phyloP scores from a whole-genome alignment of 2,113 vertebrate species.

The Ammodytes marinus region DNA sequence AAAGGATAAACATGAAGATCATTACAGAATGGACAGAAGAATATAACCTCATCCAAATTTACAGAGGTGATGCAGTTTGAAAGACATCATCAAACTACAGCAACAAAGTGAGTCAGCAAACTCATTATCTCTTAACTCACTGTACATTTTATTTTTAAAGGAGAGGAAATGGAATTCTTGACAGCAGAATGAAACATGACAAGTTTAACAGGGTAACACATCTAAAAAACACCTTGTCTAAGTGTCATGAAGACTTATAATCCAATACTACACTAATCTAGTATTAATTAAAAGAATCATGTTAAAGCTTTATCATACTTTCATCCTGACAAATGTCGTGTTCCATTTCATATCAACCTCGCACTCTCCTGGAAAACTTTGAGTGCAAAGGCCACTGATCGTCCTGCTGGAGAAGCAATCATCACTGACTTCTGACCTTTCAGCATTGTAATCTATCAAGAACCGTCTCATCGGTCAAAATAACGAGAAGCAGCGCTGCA shows the following conservation, averaged over 20 bases:
- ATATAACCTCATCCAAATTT: neutral
- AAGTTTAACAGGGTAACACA: neutral
- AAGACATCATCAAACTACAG: neutral
- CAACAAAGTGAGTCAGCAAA: constrained; percentile 2
- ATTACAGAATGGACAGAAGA: neutral
- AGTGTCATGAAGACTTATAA: neutral
- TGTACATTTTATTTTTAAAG: neutral
- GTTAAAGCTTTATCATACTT: neutral
- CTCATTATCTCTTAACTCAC: neutral
- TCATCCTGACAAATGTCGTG: neutral
- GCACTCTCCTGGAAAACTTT: neutral
- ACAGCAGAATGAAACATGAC: neutral
- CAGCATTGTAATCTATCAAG: constrained; percentile 13
- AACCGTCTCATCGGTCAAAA: constrained; percentile 25
- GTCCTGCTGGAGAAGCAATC: constrained; percentile 3
- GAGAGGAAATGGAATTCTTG: neutral
- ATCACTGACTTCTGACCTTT: constrained; percentile 42
- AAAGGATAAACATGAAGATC: neutral
- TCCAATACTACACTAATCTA: neutral
- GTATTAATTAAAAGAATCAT: constrained; percentile 8
- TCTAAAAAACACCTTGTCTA: neutral
- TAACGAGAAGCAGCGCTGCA: constrained; percentile 19
- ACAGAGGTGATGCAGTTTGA: neutral
- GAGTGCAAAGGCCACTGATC: constrained; percentile 11
- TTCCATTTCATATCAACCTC: neutral